Evolutionary conservation across 2,797 vertebrate species (phyloP).

Genomic region (Peromyscus aztecus): DNA sequence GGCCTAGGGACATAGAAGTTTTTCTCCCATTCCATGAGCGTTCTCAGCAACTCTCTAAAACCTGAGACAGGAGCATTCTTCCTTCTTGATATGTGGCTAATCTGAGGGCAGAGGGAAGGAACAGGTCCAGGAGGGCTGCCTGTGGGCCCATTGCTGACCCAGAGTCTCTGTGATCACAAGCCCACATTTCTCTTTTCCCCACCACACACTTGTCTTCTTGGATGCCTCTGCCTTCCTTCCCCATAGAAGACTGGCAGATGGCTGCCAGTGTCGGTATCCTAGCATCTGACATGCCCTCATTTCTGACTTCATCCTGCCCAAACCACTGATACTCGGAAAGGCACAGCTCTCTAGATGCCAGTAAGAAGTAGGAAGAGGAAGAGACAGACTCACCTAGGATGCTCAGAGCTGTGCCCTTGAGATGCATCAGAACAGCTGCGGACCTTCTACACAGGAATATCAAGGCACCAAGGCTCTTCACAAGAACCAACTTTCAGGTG

Average conservation of each 20-base stretch:
- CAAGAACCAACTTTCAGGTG: neutral
- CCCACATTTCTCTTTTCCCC: neutral
- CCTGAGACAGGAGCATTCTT: neutral
- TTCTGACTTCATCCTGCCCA: constrained; percentile 6
- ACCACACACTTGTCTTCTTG: neutral
- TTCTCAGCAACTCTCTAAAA: too few species aligned
- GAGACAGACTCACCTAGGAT: too few species aligned
- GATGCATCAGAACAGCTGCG: neutral
- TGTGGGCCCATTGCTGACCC: accelerated
- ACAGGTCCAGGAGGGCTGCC: neutral
- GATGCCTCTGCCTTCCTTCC: neutral
- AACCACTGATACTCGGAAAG: neutral
- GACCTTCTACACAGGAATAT: neutral
- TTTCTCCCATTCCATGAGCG: neutral
- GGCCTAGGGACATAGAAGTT: too few species aligned
- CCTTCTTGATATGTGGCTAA: neutral
- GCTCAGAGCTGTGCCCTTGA: neutral
- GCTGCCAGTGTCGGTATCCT: neutral
- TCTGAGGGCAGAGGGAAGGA: neutral
- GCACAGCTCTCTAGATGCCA: neutral
- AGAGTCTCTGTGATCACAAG: neutral
- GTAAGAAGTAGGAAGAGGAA: neutral
- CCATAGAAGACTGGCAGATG: neutral
- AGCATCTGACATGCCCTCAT: neutral
- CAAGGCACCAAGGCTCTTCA: neutral